Conservation (phyloP, 2,888 invertebrate genomes). For the Plusia festucae region DNA sequence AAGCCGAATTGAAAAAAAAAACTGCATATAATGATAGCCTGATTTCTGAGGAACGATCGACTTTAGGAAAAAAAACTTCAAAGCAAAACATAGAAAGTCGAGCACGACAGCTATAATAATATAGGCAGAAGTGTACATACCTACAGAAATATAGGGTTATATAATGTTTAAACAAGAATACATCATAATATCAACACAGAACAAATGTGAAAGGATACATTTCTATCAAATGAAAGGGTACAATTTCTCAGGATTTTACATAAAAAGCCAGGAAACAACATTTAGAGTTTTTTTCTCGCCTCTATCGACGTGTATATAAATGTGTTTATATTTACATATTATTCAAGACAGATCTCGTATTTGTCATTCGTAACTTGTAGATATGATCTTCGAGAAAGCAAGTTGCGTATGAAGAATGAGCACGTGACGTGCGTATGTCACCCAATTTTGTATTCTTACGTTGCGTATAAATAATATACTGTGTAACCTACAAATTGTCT, state of each 20-base stretch:
- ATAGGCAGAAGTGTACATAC: not conserved
- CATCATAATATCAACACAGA: not conserved
- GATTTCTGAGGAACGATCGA: no score
- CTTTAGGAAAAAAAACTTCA: no score
- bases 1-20: no score
- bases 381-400: slow-evolving; percentile 40
- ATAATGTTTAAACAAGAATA: not conserved
- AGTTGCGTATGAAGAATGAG: slow-evolving; percentile 15
- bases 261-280: slow-evolving; percentile 19
- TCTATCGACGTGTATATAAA: slow-evolving; percentile 38
- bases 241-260: not conserved
- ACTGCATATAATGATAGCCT: no score
- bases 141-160: not conserved
- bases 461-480: slow-evolving; percentile 27
- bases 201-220: not conserved
- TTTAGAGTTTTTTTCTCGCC: slow-evolving; percentile 10
- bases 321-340: slow-evolving; percentile 50
- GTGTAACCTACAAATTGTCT: no score
- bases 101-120: no score
- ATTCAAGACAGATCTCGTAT: slow-evolving; percentile 26
- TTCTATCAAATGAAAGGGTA: no score
- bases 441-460: slow-evolving; percentile 41
- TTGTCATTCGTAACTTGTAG: slow-evolving; percentile 47
- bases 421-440: slow-evolving; percentile 12
- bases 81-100: no score